These are phyloP conservation scores for Thalassoma bifasciatum DNA, from an alignment of 2,113 vertebrate genomes.

Conservation along the genomic window DNA sequence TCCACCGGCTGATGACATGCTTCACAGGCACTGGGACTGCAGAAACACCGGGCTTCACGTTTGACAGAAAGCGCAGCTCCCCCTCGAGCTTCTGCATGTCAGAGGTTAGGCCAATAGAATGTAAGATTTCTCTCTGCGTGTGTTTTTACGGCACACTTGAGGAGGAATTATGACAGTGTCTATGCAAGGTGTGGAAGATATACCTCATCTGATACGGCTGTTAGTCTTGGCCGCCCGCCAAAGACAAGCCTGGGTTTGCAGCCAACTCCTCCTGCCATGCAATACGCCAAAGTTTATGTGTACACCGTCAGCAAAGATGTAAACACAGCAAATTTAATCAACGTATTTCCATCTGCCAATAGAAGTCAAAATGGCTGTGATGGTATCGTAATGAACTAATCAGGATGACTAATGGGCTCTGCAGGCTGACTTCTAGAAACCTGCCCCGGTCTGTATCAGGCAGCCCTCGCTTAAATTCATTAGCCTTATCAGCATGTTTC, in stretches of 20 bases:
- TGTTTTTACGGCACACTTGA: slow-evolving; percentile 45
- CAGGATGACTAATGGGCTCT: slow-evolving; percentile 52
- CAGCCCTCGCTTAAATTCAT: slow-evolving; percentile 61
- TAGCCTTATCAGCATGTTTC: slow-evolving; percentile 66
- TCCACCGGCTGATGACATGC: slow-evolving; percentile 46
- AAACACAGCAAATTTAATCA: slow-evolving; percentile 49
- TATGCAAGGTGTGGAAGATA: slow-evolving; percentile 41
- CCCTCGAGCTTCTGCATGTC: slow-evolving; percentile 24
- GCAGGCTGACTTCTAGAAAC: not conserved
- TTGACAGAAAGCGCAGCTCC: slow-evolving; percentile 41
- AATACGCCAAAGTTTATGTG: slow-evolving; percentile 26
- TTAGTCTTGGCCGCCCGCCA: slow-evolving; percentile 53
- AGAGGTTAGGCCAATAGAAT: slow-evolving; percentile 62
- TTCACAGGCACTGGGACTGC: slow-evolving; percentile 26
- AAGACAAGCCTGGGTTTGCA: slow-evolving; percentile 10
- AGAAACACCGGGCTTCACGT: slow-evolving; percentile 32
- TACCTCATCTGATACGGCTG: slow-evolving; percentile 35
- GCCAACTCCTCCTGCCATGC: slow-evolving; percentile 19
- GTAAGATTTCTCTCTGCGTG: slow-evolving; percentile 20
- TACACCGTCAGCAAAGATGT: slow-evolving; percentile 20
- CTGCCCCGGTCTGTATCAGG: slow-evolving; percentile 25
- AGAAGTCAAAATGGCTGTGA: slow-evolving; percentile 42
- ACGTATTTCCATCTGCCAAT: not conserved
- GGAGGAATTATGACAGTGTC: slow-evolving; percentile 44
- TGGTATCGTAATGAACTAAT: slow-evolving; percentile 50